These are phyloP conservation scores for Eurypyga helias DNA, from an alignment of 2,113 vertebrate species.

Conservation along the genomic window DNA sequence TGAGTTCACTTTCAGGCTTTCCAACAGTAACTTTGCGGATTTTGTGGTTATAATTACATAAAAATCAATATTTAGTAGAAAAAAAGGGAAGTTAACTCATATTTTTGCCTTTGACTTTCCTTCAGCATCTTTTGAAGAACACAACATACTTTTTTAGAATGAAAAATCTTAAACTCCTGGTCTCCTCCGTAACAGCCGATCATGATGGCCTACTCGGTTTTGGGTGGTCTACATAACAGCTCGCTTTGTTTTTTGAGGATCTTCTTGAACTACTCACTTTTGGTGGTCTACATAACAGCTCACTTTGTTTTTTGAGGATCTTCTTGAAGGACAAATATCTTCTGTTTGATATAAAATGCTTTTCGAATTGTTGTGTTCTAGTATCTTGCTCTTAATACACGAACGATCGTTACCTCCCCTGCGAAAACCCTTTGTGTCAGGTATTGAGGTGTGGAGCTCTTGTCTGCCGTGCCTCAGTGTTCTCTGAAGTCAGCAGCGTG, in stretches of 20 bases:
- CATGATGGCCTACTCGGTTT: neutral
- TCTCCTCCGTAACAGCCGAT: neutral
- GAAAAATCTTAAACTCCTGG: neutral
- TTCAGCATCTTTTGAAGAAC: neutral
- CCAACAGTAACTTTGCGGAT: neutral
- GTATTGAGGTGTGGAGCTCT: neutral
- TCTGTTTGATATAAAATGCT: neutral
- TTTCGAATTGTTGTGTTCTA: neutral
- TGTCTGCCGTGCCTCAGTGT: neutral
- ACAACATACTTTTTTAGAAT: neutral
- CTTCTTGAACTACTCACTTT: neutral
- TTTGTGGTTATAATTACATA: neutral
- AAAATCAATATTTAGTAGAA: neutral
- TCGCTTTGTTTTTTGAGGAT: neutral
- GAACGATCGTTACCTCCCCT: too few species aligned
- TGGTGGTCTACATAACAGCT: neutral
- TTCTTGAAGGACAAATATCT: neutral
- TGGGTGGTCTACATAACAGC: neutral
- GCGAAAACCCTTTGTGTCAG: neutral
- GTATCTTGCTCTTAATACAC: neutral
- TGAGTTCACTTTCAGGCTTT: neutral
- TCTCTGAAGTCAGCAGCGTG: neutral
- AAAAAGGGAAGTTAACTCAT: neutral
- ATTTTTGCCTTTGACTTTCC: neutral
- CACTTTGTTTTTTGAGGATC: neutral